phyloP scores from a whole-genome alignment of 2,888 invertebrate genomes.

The Nebria brevicollis region DNA sequence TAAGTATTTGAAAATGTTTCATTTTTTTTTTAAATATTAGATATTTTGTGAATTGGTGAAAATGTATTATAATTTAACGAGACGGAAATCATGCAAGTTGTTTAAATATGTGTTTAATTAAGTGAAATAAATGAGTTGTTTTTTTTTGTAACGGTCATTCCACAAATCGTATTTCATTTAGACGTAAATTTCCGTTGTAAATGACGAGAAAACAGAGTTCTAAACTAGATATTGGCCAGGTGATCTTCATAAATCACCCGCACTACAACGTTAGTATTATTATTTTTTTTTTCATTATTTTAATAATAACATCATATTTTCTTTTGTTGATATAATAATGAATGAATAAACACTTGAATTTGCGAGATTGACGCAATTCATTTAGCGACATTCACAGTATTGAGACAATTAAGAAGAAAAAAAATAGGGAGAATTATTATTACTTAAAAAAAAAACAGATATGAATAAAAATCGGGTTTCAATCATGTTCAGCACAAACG shows the following conservation, averaged over 20 bases:
- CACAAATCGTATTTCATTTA: background rate
- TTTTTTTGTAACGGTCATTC: background rate
- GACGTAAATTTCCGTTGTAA: background rate
- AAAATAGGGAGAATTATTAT: background rate
- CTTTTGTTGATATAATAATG: background rate
- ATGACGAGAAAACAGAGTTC: background rate
- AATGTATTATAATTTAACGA: no score
- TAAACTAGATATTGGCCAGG: slow-evolving; percentile 1
- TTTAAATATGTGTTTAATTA: background rate
- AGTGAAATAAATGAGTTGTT: background rate
- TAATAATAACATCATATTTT: background rate
- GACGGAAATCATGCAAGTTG: background rate
- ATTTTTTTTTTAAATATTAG: no score
- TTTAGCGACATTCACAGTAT: background rate
- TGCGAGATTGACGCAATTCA: background rate
- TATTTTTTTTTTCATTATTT: background rate
- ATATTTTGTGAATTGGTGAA: no score
- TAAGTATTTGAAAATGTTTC: background rate
- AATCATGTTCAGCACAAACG: slow-evolving; percentile 35
- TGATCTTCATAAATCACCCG: background rate
- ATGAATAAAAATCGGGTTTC: background rate
- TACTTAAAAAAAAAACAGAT: background rate
- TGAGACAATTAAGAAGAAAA: background rate
- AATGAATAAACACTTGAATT: background rate
- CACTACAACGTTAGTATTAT: background rate